Evolutionary conservation across 2,797 vertebrate species (phyloP).

Genomic region (Crocodylus rhombifer): DNA sequence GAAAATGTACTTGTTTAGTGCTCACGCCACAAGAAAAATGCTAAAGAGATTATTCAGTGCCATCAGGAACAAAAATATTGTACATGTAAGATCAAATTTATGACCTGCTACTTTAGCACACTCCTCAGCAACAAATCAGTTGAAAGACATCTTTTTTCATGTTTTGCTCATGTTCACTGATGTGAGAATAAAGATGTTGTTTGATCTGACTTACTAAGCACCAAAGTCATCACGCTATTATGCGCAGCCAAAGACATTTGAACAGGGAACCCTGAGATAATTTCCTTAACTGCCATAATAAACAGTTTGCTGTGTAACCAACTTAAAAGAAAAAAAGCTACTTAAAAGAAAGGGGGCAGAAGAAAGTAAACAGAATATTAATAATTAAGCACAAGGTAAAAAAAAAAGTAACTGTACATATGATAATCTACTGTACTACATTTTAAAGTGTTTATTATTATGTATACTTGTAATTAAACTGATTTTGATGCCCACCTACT

Average conservation of each 20-base stretch:
- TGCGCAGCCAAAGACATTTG: background rate
- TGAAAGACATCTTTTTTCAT: conserved; percentile 1
- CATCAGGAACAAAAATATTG: background rate
- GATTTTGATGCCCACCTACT: background rate
- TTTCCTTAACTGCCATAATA: background rate
- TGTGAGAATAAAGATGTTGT: background rate
- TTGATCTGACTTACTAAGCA: background rate
- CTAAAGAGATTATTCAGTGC: background rate
- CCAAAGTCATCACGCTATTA: background rate
- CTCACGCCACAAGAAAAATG: background rate
- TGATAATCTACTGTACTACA: background rate
- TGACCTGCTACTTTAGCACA: background rate
- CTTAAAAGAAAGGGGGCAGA: background rate
- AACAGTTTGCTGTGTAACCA: background rate
- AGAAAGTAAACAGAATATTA: background rate
- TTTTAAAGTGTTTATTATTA: background rate
- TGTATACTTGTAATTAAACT: background rate
- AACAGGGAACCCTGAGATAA: background rate
- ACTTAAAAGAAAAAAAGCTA: background rate
- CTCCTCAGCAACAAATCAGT: background rate
- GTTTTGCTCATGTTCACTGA: background rate
- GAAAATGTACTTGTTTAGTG: background rate
- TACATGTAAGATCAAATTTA: background rate
- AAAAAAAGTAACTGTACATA: background rate
- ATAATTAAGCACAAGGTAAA: background rate